Conservation (phyloP, 1,140 invertebrate genomes). For the Drosophila miranda region DNA sequence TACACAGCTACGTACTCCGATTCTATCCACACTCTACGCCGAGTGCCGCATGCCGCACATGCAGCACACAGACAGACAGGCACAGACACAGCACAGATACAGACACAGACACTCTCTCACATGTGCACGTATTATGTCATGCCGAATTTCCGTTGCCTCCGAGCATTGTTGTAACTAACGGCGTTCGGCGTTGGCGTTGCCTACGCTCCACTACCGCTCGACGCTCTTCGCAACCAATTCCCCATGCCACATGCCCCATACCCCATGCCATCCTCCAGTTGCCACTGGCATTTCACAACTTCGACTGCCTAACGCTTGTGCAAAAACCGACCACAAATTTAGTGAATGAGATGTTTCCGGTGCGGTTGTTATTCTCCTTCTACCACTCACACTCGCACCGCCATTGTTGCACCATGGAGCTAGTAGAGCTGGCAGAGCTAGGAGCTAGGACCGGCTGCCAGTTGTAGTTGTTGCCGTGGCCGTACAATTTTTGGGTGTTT, state of each 20-base stretch:
- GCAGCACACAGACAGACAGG: constrained; percentile 11
- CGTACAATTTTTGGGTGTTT: constrained; percentile 76
- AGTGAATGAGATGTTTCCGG: constrained; percentile 81
- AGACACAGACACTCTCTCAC: constrained; percentile 39
- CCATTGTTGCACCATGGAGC: constrained; percentile 28
- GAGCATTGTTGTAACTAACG: constrained; percentile 77
- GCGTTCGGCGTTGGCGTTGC: constrained; percentile 42
- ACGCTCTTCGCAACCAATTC: constrained; percentile 26
- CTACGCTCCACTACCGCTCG: not conserved
- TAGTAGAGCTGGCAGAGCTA: constrained; percentile 27
- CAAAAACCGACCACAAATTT: constrained; percentile 79
- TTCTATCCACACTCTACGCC: constrained; percentile 4
- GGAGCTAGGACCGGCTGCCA: constrained; percentile 25
- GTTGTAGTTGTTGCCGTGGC: not conserved
- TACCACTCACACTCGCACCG: constrained; percentile 9
- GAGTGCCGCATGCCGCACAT: not conserved
- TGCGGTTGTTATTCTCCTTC: constrained; percentile 70
- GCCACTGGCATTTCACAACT: constrained; percentile 76
- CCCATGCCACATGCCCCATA: constrained; percentile 16
- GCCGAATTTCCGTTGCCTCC: constrained; percentile 76
- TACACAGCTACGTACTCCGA: constrained; percentile 25
- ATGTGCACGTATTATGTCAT: constrained; percentile 78
- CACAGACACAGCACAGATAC: constrained; percentile 33
- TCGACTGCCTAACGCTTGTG: constrained; percentile 73
- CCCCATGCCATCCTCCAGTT: constrained; percentile 27